phyloP scores from a whole-genome alignment of 2,888 invertebrate species.

The Cotesia congregata region DNA sequence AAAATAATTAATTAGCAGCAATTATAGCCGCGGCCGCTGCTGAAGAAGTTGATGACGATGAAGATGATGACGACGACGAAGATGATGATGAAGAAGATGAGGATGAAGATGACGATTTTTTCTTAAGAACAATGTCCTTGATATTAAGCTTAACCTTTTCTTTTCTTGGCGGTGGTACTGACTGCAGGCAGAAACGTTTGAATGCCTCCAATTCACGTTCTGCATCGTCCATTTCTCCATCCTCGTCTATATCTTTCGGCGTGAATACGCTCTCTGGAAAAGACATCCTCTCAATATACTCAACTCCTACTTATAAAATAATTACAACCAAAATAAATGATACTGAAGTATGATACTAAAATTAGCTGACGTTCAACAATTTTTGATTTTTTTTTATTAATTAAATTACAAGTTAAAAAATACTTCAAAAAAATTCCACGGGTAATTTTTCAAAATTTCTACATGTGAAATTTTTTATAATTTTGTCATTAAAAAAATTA shows the following conservation, averaged over 20 bases:
- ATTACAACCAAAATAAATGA: background rate
- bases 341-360: background rate
- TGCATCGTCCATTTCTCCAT: slow-evolving; percentile 83
- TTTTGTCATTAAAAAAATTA: no score
- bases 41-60: slow-evolving; percentile 47
- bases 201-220: slow-evolving; percentile 89
- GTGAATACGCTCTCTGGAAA: slow-evolving; percentile 80
- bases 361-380: no score
- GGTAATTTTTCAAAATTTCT: no score
- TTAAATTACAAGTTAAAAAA: no score
- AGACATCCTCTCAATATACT: slow-evolving; percentile 62
- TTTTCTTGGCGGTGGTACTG: slow-evolving; percentile 82
- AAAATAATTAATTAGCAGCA: slow-evolving; percentile 61
- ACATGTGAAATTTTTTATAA: no score
- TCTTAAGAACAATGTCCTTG: slow-evolving; percentile 81
- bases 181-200: slow-evolving; percentile 88
- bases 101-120: slow-evolving; percentile 70
- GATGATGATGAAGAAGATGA: slow-evolving; percentile 36
- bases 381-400: no score
- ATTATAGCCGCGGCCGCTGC: slow-evolving; percentile 53
- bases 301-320: slow-evolving; percentile 12
- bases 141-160: slow-evolving; percentile 85
- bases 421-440: no score
- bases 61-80: slow-evolving; percentile 55
- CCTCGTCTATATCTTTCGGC: slow-evolving; percentile 84